Evolutionary conservation across 2,113 vertebrate genomes (phyloP), one percentile per base, ranked within the genome.

Genomic region (Pseudopipra pipra): DNA sequence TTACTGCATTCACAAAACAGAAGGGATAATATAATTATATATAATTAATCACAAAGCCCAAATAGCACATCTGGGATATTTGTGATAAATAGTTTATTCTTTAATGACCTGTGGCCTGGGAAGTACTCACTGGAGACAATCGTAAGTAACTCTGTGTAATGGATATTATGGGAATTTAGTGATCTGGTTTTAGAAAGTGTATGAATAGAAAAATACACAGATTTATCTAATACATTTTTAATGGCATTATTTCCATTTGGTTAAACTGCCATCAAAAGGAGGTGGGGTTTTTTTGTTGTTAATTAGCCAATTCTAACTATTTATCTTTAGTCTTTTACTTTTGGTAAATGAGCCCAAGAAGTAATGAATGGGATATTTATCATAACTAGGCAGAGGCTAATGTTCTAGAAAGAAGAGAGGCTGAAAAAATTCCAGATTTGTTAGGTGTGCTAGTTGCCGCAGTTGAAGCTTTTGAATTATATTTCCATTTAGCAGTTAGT

Each of bases 41-140:
- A 63, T 84, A 93, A 92, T 95, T 95, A 95, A 91, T 94, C 70
- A 63, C 77, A 81, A 84, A 81, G 15, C 59, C 70, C 65, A 77
- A 86, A 76, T 27, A 85, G 77, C 56, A 75, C 87, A 58, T 54
- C 80, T 71, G 77, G 74, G 85, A 71, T 93, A 85, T 70, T 63
- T 77, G 35, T 87, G 73, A 81, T 93, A 71, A 92, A 89, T 67
- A 51, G 68, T 67, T 95, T 70, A 62, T 96, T 91, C 37, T 94
- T 92, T 94, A 94, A 82, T 89, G 81, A 89, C 35, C 30, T 87
- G 73, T 65, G 83, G 70, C 54, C 54, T 0, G 1, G 58, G 49
- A 71, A 81, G n/a, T 81, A 74, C 17, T 80, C 46, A 31, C 63
- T 81, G 65, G 84, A 87, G 80, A 73, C 73, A 91, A 8, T 3